These are phyloP conservation scores for Leuciscus waleckii DNA, from an alignment of 2,797 vertebrate genomes.

Conservation along the genomic window DNA sequence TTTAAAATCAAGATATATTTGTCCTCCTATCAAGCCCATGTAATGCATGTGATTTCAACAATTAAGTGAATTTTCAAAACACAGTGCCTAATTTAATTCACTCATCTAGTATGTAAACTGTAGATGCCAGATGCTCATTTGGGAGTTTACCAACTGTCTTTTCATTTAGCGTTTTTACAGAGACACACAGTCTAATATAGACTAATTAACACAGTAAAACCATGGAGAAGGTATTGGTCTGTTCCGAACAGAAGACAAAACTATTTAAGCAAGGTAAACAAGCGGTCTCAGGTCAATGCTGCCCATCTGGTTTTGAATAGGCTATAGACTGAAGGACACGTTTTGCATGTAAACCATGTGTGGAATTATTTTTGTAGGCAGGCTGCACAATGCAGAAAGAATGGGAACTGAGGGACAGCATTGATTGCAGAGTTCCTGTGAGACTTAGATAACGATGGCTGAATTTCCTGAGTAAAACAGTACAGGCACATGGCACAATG, in stretches of 20 bases:
- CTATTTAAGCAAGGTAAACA: constrained; percentile 53
- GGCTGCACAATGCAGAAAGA: constrained; percentile 19
- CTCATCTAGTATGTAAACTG: constrained; percentile 41
- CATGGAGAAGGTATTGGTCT: constrained; percentile 33
- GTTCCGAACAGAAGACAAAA: constrained; percentile 29
- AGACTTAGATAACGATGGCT: constrained; percentile 54
- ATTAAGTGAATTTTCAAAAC: constrained; percentile 39
- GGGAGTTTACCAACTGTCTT: constrained; percentile 51
- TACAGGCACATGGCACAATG: not conserved
- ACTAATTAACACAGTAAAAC: constrained; percentile 45
- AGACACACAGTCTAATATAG: constrained; percentile 26
- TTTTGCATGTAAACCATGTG: constrained; percentile 39
- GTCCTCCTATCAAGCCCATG: not conserved
- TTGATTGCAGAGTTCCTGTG: constrained; percentile 50
- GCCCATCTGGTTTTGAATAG: constrained; percentile 54
- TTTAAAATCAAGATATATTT: not conserved
- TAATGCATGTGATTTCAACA: constrained; percentile 16
- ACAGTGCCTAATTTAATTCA: constrained; percentile 29
- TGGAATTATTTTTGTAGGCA: constrained; percentile 26
- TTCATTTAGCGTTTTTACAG: constrained; percentile 29
- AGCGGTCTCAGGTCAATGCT: constrained; percentile 28
- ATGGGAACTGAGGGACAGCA: constrained; percentile 48
- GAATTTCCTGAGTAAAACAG: constrained; percentile 45
- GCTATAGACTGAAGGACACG: constrained; percentile 33
- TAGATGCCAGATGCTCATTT: constrained; percentile 35